A percentile compares a stretch with the other conserved stretches of the same genome.
Evolutionary conservation across 2,797 vertebrate species (phyloP).

Genomic region (Bradypus variegatus): DNA sequence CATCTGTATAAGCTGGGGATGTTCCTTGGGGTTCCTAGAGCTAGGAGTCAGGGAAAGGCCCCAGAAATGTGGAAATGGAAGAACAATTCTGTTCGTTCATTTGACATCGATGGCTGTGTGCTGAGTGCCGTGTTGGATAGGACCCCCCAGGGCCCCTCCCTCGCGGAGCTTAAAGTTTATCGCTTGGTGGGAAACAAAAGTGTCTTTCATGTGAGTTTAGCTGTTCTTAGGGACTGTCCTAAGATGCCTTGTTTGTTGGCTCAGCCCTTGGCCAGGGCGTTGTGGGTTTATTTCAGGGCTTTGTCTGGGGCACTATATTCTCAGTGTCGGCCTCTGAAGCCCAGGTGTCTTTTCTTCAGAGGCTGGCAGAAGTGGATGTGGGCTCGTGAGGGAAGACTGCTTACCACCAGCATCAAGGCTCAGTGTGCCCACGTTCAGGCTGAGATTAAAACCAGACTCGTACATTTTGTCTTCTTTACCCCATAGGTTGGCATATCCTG

Average conservation of each 20-base stretch:
- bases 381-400: background rate
- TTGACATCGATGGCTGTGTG: background rate
- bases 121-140: background rate
- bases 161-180: background rate
- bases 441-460: background rate
- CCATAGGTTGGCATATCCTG: background rate
- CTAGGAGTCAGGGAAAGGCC: background rate
- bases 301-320: background rate
- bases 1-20: background rate
- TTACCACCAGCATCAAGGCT: background rate
- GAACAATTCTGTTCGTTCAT: background rate
- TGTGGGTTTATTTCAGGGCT: background rate
- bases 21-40: background rate
- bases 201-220: background rate
- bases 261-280: background rate
- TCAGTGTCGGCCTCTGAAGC: background rate
- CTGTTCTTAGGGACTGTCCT: background rate
- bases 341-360: background rate
- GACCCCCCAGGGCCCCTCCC: background rate
- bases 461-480: background rate
- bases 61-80: background rate
- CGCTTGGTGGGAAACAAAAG: background rate
- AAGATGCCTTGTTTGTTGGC: background rate
- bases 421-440: background rate
- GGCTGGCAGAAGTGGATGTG: background rate